Evolutionary conservation across 2,797 vertebrate genomes (phyloP).

Genomic region (Merluccius polli): DNA sequence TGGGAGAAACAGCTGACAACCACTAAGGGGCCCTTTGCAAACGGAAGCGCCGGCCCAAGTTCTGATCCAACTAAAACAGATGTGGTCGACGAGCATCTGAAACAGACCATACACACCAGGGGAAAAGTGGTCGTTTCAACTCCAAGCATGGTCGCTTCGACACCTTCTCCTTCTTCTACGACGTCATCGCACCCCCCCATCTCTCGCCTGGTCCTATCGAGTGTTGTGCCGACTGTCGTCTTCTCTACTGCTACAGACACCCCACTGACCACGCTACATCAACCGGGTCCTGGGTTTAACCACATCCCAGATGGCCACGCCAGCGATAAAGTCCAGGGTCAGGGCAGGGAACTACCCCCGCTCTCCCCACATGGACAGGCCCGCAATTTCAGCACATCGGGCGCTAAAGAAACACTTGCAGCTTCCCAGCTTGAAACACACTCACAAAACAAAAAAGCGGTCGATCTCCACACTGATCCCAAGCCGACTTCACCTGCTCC

Average conservation of each 20-base stretch:
- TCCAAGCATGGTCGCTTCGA: background rate
- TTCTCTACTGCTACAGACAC: conserved; percentile 24
- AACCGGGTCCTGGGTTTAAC: conserved; percentile 47
- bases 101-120: background rate
- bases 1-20: conserved; percentile 26
- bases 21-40: conserved; percentile 23
- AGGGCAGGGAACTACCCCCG: conserved; percentile 38
- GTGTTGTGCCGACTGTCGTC: conserved; percentile 29
- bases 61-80: conserved; percentile 29
- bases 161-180: background rate
- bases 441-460: conserved; percentile 32
- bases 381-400: conserved; percentile 12
- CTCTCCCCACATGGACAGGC: conserved; percentile 42
- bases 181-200: background rate
- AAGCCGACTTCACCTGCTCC: conserved; percentile 32
- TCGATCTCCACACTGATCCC: conserved; percentile 25
- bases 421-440: conserved; percentile 20
- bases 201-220: conserved; percentile 19
- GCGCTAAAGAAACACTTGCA: conserved; percentile 10
- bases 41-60: conserved; percentile 39
- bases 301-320: conserved; percentile 58
- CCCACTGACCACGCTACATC: background rate
- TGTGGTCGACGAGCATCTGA: conserved; percentile 12
- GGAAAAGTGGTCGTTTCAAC: background rate
- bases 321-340: conserved; percentile 33